These are phyloP conservation scores for Deroplatys truncata DNA, from an alignment of 2,888 invertebrate species.

Conservation along the genomic window DNA sequence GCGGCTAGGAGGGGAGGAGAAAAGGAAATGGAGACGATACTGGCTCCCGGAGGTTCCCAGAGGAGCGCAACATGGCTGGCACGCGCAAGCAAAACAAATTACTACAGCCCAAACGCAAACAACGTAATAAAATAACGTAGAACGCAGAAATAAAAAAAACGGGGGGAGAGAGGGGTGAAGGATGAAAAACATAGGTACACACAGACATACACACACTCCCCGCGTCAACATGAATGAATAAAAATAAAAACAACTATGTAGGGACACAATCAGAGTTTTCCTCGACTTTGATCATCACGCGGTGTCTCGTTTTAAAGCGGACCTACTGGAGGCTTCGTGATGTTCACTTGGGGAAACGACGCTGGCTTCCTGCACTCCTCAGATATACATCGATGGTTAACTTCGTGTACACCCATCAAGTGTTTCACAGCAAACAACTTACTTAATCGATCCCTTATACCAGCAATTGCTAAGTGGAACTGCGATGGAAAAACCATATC, in stretches of 20 bases:
- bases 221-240: not conserved
- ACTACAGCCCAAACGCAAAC: constrained; percentile 25
- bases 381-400: too few relatives aligned
- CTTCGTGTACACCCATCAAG: too few relatives aligned
- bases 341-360: not conserved
- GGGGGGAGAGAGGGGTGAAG: not conserved
- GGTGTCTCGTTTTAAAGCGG: not conserved
- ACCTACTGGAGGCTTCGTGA: not conserved
- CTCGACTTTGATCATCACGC: not conserved
- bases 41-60: constrained; percentile 16
- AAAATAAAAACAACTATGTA: not conserved
- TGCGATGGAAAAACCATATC: too few relatives aligned
- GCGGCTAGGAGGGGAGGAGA: constrained; percentile 40
- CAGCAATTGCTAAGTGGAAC: too few relatives aligned
- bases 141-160: constrained; percentile 5
- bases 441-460: too few relatives aligned
- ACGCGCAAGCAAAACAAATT: constrained; percentile 31
- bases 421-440: too few relatives aligned
- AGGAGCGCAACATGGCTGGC: constrained; percentile 31
- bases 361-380: too few relatives aligned
- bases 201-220: not conserved
- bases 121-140: constrained; percentile 24
- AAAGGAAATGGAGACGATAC: constrained; percentile 21
- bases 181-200: not conserved
- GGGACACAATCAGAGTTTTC: not conserved